These are phyloP conservation scores for Lepidocolaptes lacrymiger DNA, from an alignment of 2,797 vertebrate genomes.

Conservation along the genomic window DNA sequence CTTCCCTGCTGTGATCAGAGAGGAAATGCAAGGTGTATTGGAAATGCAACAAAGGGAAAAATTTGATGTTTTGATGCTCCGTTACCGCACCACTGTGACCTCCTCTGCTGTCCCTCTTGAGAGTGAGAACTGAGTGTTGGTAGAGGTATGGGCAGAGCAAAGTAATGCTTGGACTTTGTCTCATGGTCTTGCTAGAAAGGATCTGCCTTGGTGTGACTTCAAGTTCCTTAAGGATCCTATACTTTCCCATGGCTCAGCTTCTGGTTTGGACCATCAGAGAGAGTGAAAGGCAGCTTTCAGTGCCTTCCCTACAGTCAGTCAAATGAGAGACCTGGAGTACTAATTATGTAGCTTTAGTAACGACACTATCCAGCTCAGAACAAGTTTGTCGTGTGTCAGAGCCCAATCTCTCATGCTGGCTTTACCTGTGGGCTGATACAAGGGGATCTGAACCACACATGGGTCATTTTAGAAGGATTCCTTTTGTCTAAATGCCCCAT, in stretches of 20 bases:
- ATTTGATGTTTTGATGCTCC: not conserved
- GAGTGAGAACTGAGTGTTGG: not conserved
- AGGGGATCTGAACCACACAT: not conserved
- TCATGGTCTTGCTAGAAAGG: not conserved
- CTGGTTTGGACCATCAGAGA: not conserved
- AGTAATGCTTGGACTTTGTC: not conserved
- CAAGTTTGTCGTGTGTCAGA: not conserved
- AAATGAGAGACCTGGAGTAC: not conserved
- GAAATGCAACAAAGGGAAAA: not conserved
- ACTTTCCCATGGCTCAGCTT: not conserved
- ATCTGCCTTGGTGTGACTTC: not conserved
- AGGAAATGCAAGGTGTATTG: not conserved
- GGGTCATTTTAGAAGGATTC: not conserved
- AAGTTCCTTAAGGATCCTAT: not conserved
- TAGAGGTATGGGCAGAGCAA: not conserved
- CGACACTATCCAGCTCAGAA: not conserved
- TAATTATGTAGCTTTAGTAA: not conserved
- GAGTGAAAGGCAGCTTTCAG: not conserved
- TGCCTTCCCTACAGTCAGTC: not conserved
- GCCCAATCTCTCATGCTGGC: not conserved
- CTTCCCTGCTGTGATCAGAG: not conserved
- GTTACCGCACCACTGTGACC: not conserved
- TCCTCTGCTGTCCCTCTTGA: not conserved
- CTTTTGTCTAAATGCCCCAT: not conserved
- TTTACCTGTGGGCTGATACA: not conserved